Conservation (phyloP, 2,797 vertebrate genomes). For the Phataginus tricuspis region DNA sequence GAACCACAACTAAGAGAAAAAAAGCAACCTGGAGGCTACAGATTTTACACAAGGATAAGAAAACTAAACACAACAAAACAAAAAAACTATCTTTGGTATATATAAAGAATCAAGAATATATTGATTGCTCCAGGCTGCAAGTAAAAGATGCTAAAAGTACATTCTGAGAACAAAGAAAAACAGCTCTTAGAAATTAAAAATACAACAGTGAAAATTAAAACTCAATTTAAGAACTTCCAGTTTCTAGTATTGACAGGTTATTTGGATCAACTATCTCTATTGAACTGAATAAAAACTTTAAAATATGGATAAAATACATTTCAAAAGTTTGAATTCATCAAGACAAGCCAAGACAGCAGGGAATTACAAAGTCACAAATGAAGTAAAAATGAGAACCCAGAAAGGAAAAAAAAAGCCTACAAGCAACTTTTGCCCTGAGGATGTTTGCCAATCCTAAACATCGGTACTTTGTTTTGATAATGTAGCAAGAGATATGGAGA, state of each 20-base stretch:
- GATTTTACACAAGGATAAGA: neutral
- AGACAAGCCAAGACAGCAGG: neutral
- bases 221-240: neutral
- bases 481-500: neutral
- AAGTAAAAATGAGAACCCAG: neutral
- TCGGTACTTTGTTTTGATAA: neutral
- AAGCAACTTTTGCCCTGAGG: neutral
- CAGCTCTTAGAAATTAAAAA: neutral
- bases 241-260: neutral
- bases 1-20: neutral
- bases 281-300: neutral
- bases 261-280: neutral
- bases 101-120: neutral
- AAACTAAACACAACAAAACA: neutral
- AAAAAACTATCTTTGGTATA: neutral
- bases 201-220: neutral
- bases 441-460: constrained; percentile 4
- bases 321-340: neutral
- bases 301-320: neutral
- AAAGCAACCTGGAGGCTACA: neutral
- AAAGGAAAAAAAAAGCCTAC: neutral
- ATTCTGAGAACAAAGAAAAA: neutral
- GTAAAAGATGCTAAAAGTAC: neutral
- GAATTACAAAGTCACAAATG: neutral
- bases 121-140: neutral